These are phyloP conservation scores for Scaptomyza polygonia DNA, from an alignment of 2,888 invertebrate genomes.

Conservation along the genomic window DNA sequence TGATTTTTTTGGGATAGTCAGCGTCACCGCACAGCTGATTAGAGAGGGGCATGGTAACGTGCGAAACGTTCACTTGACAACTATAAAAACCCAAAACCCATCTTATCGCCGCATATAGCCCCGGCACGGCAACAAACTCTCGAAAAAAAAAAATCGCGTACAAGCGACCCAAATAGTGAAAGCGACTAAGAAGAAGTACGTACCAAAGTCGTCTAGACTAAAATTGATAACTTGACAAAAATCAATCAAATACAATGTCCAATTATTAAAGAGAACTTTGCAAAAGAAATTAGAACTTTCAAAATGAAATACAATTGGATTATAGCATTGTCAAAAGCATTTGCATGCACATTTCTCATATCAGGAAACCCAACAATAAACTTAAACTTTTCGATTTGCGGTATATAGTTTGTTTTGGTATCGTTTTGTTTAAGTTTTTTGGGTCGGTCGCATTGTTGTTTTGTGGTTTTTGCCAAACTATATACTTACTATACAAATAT, in stretches of 20 bases:
- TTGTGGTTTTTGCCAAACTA: slow-evolving; percentile 8
- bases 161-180: not conserved
- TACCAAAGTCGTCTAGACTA: not conserved
- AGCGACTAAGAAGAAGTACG: not conserved
- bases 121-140: not conserved
- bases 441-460: not conserved
- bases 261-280: not conserved
- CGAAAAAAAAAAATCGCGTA: not conserved
- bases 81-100: not conserved
- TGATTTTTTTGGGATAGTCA: slow-evolving; percentile 46
- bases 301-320: slow-evolving; percentile 29
- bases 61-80: slow-evolving; percentile 35
- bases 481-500: slow-evolving; percentile 4
- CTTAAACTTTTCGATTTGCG: not conserved
- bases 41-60: slow-evolving; percentile 36
- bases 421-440: not conserved
- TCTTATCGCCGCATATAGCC: slow-evolving; percentile 6
- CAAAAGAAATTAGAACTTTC: too few relatives aligned
- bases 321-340: slow-evolving; percentile 22
- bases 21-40: slow-evolving; percentile 28
- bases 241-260: not conserved
- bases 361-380: not conserved
- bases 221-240: not conserved
- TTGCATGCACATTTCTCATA: slow-evolving; percentile 30
- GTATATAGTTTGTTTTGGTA: not conserved